Conservation (phyloP, 2,797 vertebrate genomes). For the Labeo calbasu region DNA sequence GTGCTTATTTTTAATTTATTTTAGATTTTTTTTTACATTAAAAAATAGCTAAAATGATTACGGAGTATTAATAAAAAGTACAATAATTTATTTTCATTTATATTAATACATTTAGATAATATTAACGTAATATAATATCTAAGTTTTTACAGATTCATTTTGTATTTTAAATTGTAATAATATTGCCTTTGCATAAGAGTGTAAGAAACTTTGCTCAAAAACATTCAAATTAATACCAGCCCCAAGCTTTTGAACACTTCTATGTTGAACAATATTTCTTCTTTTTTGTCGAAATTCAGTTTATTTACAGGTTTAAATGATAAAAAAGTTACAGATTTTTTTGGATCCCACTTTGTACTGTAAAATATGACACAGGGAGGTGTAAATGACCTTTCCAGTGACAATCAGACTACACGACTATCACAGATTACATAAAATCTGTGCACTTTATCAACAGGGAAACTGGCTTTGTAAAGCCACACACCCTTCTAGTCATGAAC, state of each 20-base stretch:
- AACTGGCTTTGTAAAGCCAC: background rate
- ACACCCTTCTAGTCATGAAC: background rate
- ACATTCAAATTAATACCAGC: background rate
- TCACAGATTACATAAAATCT: conserved; percentile 16
- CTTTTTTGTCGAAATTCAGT: background rate
- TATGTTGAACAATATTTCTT: background rate
- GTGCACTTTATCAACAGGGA: background rate
- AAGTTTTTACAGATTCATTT: too few relatives aligned
- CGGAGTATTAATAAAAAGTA: too few relatives aligned
- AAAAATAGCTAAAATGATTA: too few relatives aligned
- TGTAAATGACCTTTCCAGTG: too few relatives aligned
- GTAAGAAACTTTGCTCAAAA: background rate
- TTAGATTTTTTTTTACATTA: too few relatives aligned
- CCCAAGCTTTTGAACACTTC: background rate
- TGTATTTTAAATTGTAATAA: too few relatives aligned
- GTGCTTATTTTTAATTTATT: too few relatives aligned
- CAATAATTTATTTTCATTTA: too few relatives aligned
- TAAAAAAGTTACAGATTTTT: background rate
- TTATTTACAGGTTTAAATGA: background rate
- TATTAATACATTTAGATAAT: too few relatives aligned
- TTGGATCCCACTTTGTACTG: background rate
- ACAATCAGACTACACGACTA: background rate
- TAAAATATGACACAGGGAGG: background rate
- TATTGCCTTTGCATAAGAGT: background rate
- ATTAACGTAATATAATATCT: too few relatives aligned